Conservation (phyloP, 2,797 vertebrate species). For the Scolopax rusticola region DNA sequence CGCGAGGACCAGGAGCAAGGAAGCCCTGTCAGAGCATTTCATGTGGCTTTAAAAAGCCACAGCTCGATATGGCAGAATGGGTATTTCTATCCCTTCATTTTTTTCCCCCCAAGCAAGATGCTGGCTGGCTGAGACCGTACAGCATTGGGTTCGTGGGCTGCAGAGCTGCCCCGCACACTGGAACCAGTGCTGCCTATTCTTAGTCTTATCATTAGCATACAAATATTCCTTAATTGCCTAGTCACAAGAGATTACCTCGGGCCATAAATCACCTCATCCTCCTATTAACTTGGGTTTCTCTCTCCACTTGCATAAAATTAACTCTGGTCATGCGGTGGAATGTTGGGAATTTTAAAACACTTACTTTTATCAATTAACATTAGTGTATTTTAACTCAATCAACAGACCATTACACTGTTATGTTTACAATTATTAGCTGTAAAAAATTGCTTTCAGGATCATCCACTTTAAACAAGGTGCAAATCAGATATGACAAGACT, state of each 20-base stretch:
- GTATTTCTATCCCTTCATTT: neutral
- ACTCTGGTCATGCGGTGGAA: neutral
- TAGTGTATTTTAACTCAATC: conserved; percentile 14
- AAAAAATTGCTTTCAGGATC: conserved; percentile 54
- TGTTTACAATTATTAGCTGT: conserved; percentile 53
- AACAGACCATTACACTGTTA: neutral
- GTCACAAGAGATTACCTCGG: conserved; percentile 47
- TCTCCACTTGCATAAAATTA: conserved; percentile 41
- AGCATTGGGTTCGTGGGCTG: neutral
- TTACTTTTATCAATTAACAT: conserved; percentile 63
- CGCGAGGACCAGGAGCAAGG: neutral
- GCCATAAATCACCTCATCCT: conserved; percentile 46
- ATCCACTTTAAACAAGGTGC: conserved; percentile 60
- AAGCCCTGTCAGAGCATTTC: neutral
- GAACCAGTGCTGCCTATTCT: neutral
- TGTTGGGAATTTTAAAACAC: conserved; percentile 17
- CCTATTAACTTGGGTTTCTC: conserved; percentile 26
- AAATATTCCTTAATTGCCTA: conserved; percentile 56
- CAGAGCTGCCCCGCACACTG: neutral
- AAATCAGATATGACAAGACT: neutral
- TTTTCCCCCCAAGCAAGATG: neutral
- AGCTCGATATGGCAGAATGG: neutral
- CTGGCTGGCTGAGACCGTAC: neutral
- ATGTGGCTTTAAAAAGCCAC: neutral
- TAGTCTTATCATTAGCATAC: conserved; percentile 18